phyloP scores from a whole-genome alignment of 1,140 invertebrate genomes.

The Drosophila bipectinata region DNA sequence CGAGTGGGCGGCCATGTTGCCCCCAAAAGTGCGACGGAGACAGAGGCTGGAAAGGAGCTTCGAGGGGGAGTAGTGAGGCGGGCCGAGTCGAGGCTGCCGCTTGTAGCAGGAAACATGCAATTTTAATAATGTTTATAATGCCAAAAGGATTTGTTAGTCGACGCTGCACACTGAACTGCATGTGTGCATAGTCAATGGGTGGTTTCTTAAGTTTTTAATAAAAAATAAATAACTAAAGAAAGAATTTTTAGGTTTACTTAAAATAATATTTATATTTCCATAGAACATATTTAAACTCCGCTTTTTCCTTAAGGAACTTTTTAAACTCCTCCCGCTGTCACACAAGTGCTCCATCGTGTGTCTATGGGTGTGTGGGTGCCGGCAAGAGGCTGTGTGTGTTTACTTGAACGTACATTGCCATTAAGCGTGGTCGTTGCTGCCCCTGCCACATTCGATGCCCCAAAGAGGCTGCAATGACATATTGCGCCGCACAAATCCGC shows the following conservation, averaged over 20 bases:
- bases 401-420: slow-evolving; percentile 82
- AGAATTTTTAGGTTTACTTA: too few relatives aligned
- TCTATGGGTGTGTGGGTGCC: slow-evolving; percentile 19
- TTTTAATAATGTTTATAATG: slow-evolving; percentile 83
- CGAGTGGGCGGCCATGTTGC: slow-evolving; percentile 48
- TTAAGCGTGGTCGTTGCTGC: slow-evolving; percentile 67
- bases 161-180: slow-evolving; percentile 67
- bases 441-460: slow-evolving; percentile 23
- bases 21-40: not conserved
- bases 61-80: slow-evolving; percentile 19
- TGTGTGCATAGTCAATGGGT: slow-evolving; percentile 36
- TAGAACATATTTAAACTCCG: too few relatives aligned
- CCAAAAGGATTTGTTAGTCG: slow-evolving; percentile 82
- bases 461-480: slow-evolving; percentile 70
- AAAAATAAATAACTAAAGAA: too few relatives aligned
- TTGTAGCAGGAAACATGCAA: slow-evolving; percentile 80
- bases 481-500: slow-evolving; percentile 81
- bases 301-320: not conserved
- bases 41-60: slow-evolving; percentile 2
- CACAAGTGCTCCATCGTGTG: slow-evolving; percentile 40
- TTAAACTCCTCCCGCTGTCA: slow-evolving; percentile 27
- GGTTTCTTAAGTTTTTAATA: not conserved
- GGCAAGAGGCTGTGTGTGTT: slow-evolving; percentile 51
- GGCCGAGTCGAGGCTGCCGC: slow-evolving; percentile 50
- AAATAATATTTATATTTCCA: too few relatives aligned